Evolutionary conservation across 1,140 invertebrate species (phyloP).

Genomic region (Adoxophyes honmai): DNA sequence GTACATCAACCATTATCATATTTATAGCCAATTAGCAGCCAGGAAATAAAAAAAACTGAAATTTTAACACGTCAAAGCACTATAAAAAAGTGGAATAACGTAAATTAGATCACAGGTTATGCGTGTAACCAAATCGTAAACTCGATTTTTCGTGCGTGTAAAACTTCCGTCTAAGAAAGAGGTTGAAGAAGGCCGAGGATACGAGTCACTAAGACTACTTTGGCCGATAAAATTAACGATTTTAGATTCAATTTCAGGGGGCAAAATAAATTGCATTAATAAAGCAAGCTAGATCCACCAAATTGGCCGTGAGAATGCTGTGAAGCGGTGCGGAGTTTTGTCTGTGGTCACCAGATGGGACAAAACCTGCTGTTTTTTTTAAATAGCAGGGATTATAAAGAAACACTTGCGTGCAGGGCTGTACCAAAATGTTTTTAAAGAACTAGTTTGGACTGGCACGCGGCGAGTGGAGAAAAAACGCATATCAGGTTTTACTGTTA

Average conservation of each 20-base stretch:
- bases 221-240: too few relatives aligned
- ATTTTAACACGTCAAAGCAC: neutral
- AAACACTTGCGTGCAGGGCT: neutral
- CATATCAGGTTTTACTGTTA: constrained; percentile 14
- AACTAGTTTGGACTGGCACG: constrained; percentile 7
- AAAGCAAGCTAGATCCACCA: too few relatives aligned
- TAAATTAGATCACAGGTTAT: constrained; percentile 9
- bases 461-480: constrained; percentile 1
- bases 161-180: too few relatives aligned
- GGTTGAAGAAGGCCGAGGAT: too few relatives aligned
- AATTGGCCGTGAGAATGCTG: too few relatives aligned
- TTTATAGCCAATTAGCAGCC: neutral
- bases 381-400: too few relatives aligned
- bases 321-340: too few relatives aligned
- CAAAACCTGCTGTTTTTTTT: too few relatives aligned
- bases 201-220: too few relatives aligned
- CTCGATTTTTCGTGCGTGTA: neutral
- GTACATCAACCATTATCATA: neutral
- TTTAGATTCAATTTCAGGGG: too few relatives aligned
- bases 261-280: too few relatives aligned
- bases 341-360: too few relatives aligned
- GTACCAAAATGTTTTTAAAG: constrained; percentile 1
- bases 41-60: neutral
- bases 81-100: constrained; percentile 5
- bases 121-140: neutral